A percentile compares a stretch with the other conserved stretches of the same genome.
Conservation (phyloP, 2,888 invertebrate species). For the Chrysodeixis includens region DNA sequence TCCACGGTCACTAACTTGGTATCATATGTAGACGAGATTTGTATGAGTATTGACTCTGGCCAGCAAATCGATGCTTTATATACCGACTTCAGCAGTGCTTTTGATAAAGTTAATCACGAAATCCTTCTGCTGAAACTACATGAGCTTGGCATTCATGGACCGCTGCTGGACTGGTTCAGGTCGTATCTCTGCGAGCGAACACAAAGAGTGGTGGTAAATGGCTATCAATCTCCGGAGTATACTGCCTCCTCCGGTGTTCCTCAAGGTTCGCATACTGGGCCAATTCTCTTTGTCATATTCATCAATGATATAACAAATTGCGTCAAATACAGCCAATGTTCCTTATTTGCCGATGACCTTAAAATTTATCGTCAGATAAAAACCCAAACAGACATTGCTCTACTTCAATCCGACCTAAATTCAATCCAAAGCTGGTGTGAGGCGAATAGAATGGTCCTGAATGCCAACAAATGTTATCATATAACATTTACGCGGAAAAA, state of each 20-base stretch:
- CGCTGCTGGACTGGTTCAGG: not conserved
- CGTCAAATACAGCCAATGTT: not conserved
- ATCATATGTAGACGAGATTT: not conserved
- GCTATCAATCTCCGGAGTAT: not conserved
- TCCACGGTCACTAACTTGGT: not conserved
- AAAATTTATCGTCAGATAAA: not conserved
- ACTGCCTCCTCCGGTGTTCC: not conserved
- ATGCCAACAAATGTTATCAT: too few species aligned
- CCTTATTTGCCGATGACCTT: not conserved
- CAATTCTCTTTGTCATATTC: not conserved
- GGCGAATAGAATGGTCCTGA: too few species aligned
- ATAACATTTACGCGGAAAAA: too few species aligned
- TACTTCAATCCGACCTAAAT: too few species aligned
- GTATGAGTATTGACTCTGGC: not conserved
- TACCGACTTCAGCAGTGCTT: not conserved
- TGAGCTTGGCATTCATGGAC: not conserved
- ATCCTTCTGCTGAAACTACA: not conserved
- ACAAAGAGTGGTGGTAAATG: not conserved
- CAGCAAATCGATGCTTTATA: not conserved
- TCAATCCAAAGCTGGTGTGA: too few species aligned
- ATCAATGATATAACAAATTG: not conserved
- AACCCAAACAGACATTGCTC: too few species aligned
- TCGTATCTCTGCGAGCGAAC: not conserved
- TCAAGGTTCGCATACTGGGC: not conserved
- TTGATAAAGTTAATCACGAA: not conserved